These are phyloP conservation scores for Psix sp. DNA, from an alignment of 1,140 invertebrate genomes.

Conservation along the genomic window DNA sequence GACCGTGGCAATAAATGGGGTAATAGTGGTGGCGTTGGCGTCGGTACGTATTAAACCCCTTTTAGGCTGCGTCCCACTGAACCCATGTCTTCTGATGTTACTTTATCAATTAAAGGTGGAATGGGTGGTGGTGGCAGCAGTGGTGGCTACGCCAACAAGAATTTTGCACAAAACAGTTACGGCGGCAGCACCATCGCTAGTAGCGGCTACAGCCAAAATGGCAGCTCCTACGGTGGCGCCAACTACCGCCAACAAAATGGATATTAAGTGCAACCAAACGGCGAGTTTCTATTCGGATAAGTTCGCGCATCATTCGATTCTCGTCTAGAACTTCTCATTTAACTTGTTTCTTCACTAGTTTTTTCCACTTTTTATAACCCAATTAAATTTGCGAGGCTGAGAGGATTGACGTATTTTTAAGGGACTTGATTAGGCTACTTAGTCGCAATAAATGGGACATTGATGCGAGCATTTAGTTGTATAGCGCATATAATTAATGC, in stretches of 20 bases:
- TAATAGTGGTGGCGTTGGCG: conserved; percentile 58
- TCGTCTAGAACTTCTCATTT: background rate
- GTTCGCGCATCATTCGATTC: background rate
- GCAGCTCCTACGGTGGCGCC: conserved; percentile 56
- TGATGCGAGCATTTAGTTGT: conserved; percentile 32
- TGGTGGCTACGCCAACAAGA: conserved; percentile 46
- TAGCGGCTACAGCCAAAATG: conserved; percentile 68
- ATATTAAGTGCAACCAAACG: conserved; percentile 61
- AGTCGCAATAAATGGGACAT: conserved; percentile 24
- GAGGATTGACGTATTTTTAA: conserved; percentile 24
- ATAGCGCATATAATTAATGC: conserved; percentile 22
- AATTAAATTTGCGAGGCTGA: too few relatives aligned
- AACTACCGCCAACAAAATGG: conserved; percentile 71
- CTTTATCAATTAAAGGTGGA: conserved; percentile 44
- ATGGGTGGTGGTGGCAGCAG: conserved; percentile 58
- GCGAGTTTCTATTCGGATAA: background rate
- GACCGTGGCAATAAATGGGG: conserved; percentile 71
- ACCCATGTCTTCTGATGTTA: background rate
- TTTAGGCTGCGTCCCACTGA: background rate
- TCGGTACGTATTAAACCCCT: conserved; percentile 51
- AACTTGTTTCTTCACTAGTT: conserved; percentile 14
- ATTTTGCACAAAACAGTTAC: conserved; percentile 62
- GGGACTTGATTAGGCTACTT: conserved; percentile 26
- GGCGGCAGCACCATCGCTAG: conserved; percentile 55
- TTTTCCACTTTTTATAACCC: conserved; percentile 37